Percentiles rank a stretch among this genome's conserved stretches.
Evolutionary conservation across 92 coral and sea anemone genomes (phyloP).

Genomic region (Plumapathes pennacea): DNA sequence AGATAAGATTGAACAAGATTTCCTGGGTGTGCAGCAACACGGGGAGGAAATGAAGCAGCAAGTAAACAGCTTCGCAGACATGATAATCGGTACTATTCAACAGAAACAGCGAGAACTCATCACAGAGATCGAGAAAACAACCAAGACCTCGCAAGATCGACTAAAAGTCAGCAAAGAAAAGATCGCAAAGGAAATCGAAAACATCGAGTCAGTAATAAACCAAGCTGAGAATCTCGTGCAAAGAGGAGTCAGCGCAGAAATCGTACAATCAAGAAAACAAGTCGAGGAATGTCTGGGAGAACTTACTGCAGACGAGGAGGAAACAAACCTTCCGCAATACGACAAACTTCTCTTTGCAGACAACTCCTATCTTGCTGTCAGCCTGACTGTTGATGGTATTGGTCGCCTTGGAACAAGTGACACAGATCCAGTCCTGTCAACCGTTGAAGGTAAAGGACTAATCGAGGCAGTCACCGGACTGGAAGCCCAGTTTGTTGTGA

Average conservation of each 20-base stretch:
- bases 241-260: not conserved
- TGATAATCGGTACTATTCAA: too few relatives aligned
- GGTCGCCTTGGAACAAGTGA: too few relatives aligned
- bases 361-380: too few relatives aligned
- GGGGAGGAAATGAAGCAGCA: not conserved
- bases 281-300: not conserved
- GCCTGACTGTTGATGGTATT: too few relatives aligned
- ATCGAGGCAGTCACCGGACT: not conserved
- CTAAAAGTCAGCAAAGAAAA: not conserved
- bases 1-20: too few relatives aligned
- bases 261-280: not conserved
- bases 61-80: not conserved
- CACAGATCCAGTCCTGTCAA: not conserved
- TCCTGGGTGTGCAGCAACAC: not conserved
- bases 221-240: not conserved
- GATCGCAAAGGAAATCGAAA: not conserved
- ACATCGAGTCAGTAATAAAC: not conserved
- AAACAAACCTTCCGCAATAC: too few relatives aligned
- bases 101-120: too few relatives aligned
- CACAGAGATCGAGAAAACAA: not conserved
- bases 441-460: not conserved
- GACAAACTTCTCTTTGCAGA: too few relatives aligned
- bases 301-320: not conserved
- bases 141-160: not conserved
- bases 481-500: conserved; percentile 2